Base-by-base conservation (phyloP, 2,797 vertebrate genomes). In the Thaleichthys pacificus region DNA sequence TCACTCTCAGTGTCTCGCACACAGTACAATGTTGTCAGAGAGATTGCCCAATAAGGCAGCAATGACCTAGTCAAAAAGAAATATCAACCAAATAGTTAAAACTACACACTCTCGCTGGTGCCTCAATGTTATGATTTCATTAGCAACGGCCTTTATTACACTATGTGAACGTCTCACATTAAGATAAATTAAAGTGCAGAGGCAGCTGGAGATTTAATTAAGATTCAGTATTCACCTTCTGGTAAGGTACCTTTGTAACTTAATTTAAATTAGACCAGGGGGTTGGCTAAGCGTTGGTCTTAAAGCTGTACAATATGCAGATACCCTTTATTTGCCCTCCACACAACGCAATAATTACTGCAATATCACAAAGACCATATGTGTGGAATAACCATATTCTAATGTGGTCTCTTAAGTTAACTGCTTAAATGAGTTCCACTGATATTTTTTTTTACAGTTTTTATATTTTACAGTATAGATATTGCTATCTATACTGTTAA, bases 181-280 rank as follows among this genome's bases (percentile, higher is more conserved):
- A 89, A 88, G 85, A 90, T 86, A 82, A 88, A 91, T 89, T 85
- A 84, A 91, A 88, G 84, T 84, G 85, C 82, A 88, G 82, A 80
- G 82, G 73, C 68, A 78, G 74, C 82, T 71, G 56, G 70, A 89
- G 84, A 87, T 89, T 86, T 89, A 88, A 92, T 91, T 90, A 90
- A 89, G 87, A 91, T 89, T 82, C 85, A 87, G 85, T 58, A 68
- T 83, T 90, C 87, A 90, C 88, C 89, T 90, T 89, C 84, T 79
- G 75, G 84, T 82, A 72, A 87, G 77, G 75, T 86, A 85, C 82
- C 85, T 88, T 87, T 87, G 87, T 85, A 84, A 77, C 79, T 86
- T 81, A 47, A 83, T 89, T 87, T 78, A 84, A 88, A 90, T 91
- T 84, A 88, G 83, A 85, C 72, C 61, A 68, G 51, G 69, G 83